phyloP scores from a whole-genome alignment of 2,888 invertebrate genomes.

The Agonopterix subpropinquella region DNA sequence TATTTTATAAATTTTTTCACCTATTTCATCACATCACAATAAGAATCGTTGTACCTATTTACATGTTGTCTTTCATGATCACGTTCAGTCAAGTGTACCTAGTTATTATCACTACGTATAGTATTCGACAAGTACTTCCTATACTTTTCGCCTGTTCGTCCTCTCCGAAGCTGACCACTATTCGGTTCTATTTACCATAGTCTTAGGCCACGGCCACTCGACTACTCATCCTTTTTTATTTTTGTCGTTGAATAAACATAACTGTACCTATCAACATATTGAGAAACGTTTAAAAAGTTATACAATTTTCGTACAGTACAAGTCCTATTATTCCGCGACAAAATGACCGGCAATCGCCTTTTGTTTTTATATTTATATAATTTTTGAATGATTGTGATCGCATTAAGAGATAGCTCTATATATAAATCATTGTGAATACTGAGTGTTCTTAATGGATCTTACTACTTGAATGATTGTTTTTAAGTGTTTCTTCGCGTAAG shows the following conservation, averaged over 20 bases:
- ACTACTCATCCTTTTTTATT: slow-evolving; percentile 12
- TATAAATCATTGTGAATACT: slow-evolving; percentile 47
- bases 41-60: background rate
- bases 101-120: slow-evolving; percentile 15
- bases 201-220: slow-evolving; percentile 40
- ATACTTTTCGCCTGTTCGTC: slow-evolving; percentile 39
- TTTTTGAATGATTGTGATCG: slow-evolving; percentile 60
- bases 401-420: slow-evolving; percentile 44
- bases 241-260: slow-evolving; percentile 9
- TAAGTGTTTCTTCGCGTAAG: slow-evolving; percentile 47
- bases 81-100: slow-evolving; percentile 25
- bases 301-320: background rate
- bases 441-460: slow-evolving; percentile 52
- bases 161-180: slow-evolving; percentile 33
- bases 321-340: slow-evolving; percentile 26
- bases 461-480: slow-evolving; percentile 50
- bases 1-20: slow-evolving; percentile 37
- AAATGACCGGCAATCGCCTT: slow-evolving; percentile 45
- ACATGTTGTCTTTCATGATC: slow-evolving; percentile 13
- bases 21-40: slow-evolving; percentile 30
- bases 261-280: background rate
- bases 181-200: slow-evolving; percentile 15
- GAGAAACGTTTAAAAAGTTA: too few relatives aligned
- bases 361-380: slow-evolving; percentile 46
- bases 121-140: slow-evolving; percentile 20